Evolutionary conservation across 2,113 vertebrate genomes (phyloP), one percentile per base, ranked within the genome.

Genomic region (Oriolus oriolus): DNA sequence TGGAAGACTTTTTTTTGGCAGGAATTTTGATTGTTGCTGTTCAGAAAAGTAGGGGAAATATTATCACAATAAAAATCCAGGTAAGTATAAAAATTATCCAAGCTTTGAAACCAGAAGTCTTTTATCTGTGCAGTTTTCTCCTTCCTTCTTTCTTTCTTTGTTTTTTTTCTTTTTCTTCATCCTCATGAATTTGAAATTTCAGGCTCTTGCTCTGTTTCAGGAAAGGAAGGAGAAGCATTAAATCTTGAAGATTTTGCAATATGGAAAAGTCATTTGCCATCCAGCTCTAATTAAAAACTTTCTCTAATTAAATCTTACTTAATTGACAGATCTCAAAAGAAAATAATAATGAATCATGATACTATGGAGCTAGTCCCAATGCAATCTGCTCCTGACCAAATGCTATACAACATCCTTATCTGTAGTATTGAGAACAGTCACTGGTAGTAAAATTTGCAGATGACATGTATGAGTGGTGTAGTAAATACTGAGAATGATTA

Each of bases 321-420:
- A 96, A 90, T 49, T 94, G 87, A 82, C 75, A 87, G 68, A 84
- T 95, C 44, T 87, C 24, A 68, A 54, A 90, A 95, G 88, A 76
- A 84, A 56, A 61, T 69, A 91, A 69, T 87, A 93, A 84, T 73
- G 74, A 96, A 76, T 91, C 91, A 94, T 53, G 49, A 53, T 83
- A 49, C 45, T 65, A 94, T 74, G 82, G 52, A 95, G 16, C 59
- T 60, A 74, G 42, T 95, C 75, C 82, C 66, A 54, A 30, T 61
- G 84, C 93, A 94, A 94, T 96, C 94, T 97, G 90, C 91, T 96
- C 93, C 93, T 96, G 90, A 93, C 78, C 82, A 89, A 94, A 96
- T 96, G 90, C 84, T 96, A 37, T 93, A 45, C 8, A 42, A 64
- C 47, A 87, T 88, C 68, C 26, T 87, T 94, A 88, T 76, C 65